Base-by-base conservation (phyloP, 1,140 invertebrate genomes). In the Papilio dardanus region DNA sequence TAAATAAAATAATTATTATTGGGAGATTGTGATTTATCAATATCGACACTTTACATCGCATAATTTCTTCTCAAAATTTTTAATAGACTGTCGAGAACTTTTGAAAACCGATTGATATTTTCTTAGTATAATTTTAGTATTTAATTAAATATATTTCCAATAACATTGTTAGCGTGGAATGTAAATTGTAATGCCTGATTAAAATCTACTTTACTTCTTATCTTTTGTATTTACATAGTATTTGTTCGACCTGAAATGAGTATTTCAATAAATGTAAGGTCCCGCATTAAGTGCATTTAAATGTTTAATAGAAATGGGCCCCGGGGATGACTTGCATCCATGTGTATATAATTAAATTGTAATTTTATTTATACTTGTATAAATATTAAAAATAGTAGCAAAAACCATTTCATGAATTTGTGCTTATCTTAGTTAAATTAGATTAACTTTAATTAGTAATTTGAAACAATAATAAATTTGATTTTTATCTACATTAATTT, bases 261-360 rank as follows among this genome's bases (percentile, higher is more conserved):
- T 21, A 7, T 68, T 28, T 68, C 16, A 35, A 37, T 31, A 37
- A 68, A 68, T 35, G 40, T 68, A 35, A 58, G 50, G 14, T 42
- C 28, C 16, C 81, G 82, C 89, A 87, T 93, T 90, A 93, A 93
- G 89, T 90, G 90, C 88, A 93, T 90, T 88, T 93, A 89, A 93
- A 93, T 89, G 89, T 91, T 93, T 91, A 93, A 93, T 88, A 88
- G 84, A 83, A 79, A 81, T 75, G 83, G 80, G 79, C 58, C 79
- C 79, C 74, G 71, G 79, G 74, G 73, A 78, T 83, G 85, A 83
- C 82, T 87, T 86, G 88, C 10, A 69, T 42, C 21, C 67, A 42
- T 69, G 21, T 69, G 67, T 42, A 69, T 37, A 69, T 69, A 42
- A 42, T 69, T 16, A 24, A 69, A 69, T 16, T 69, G 0, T 12